phyloP scores from a whole-genome alignment of 1,140 invertebrate species.

The Patella vulgata region DNA sequence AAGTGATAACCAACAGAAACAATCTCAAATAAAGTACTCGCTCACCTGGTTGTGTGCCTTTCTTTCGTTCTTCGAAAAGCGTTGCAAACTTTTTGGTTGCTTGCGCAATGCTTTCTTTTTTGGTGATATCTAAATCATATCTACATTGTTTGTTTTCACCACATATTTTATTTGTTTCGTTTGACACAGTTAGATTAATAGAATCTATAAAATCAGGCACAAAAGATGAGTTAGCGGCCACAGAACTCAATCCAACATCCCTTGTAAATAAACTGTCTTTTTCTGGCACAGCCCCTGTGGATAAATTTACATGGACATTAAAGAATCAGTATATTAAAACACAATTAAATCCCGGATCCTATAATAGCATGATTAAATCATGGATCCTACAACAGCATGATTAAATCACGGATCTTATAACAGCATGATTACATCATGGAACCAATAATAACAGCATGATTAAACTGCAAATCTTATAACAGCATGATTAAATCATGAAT shows the following conservation, averaged over 20 bases:
- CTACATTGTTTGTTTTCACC: constrained; percentile 45
- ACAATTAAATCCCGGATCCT: too few species aligned
- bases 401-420: too few species aligned
- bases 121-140: constrained; percentile 53
- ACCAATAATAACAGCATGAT: too few species aligned
- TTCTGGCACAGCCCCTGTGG: constrained; percentile 25
- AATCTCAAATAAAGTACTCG: not conserved
- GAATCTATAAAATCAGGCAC: constrained; percentile 34
- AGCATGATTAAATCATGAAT: too few species aligned
- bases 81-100: constrained; percentile 46
- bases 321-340: too few species aligned
- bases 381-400: too few species aligned
- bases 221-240: constrained; percentile 11
- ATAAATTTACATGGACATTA: not conserved
- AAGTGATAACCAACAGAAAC: too few species aligned
- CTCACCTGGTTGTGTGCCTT: constrained; percentile 50
- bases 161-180: constrained; percentile 44
- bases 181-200: constrained; percentile 16
- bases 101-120: constrained; percentile 43
- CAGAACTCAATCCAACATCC: not conserved
- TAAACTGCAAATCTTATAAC: too few species aligned
- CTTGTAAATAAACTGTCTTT: constrained; percentile 30
- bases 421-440: too few species aligned
- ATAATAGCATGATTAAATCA: too few species aligned
- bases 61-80: constrained; percentile 43